Evolutionary conservation across 1,140 invertebrate species (phyloP).

Genomic region (Drosophila ercepeae): DNA sequence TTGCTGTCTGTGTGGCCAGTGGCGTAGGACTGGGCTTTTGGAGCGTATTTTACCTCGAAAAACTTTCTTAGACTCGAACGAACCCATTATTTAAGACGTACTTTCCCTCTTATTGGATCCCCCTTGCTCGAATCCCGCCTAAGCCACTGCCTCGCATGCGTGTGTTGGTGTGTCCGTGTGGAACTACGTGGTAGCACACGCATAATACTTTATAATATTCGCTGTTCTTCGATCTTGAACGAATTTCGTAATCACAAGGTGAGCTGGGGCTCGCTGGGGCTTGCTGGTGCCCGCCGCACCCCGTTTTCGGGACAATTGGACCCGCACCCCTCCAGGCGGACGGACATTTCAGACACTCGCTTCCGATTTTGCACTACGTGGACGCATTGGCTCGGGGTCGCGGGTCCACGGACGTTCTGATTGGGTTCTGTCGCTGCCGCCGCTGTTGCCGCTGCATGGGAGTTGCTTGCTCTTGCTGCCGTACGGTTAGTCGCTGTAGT

Average conservation of each 20-base stretch:
- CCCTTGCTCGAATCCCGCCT: neutral
- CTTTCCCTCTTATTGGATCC: neutral
- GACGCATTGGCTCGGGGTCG: slow-evolving; percentile 42
- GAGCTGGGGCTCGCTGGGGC: too few species aligned
- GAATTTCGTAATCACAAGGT: slow-evolving; percentile 75
- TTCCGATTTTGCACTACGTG: slow-evolving; percentile 76
- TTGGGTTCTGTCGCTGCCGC: neutral
- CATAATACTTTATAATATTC: slow-evolving; percentile 67
- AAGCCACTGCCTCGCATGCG: slow-evolving; percentile 2
- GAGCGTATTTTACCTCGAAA: neutral
- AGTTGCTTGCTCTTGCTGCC: neutral
- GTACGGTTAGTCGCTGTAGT: neutral
- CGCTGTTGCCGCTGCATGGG: slow-evolving; percentile 2
- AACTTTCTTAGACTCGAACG: neutral
- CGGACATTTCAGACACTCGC: slow-evolving; percentile 4
- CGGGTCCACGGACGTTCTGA: neutral
- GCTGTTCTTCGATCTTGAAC: slow-evolving; percentile 20
- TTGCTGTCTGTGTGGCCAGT: slow-evolving; percentile 5
- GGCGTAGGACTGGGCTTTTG: neutral
- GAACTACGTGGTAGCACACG: slow-evolving; percentile 75
- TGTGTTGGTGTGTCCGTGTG: slow-evolving; percentile 28
- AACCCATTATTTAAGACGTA: neutral
- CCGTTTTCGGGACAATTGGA: neutral
- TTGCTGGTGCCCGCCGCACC: slow-evolving; percentile 50
- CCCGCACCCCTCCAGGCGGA: slow-evolving; percentile 58